Base-by-base conservation (phyloP, 2,888 invertebrate genomes). In the Metopia argyrocephala region DNA sequence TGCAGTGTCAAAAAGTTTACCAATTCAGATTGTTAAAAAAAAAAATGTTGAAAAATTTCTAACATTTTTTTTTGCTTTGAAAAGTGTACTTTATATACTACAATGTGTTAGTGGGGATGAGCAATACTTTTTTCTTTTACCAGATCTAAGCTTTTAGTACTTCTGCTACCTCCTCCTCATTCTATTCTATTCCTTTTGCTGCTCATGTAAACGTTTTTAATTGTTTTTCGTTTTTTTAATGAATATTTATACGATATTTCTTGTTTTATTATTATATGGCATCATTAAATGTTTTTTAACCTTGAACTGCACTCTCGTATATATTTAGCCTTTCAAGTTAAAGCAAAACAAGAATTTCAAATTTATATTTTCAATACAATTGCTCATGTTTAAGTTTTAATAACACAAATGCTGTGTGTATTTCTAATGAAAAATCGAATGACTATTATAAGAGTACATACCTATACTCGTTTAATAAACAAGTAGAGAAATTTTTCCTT, bases 271-370 rank as follows among this genome's bases (percentile, higher is more conserved):
- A 18, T 18, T 48, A 15, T 18, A 48, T 18, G 48, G 20, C 46
- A 46, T 62, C 61, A 62, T 62, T 9, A 21, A 52, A 54, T n/a
- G 20, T 23, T 21, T n/a, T 66, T 66, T 38, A 66, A 52, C 66
- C 66, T 66, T 66, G 66, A 66, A 66, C 66, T 54, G 9, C 31
- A 23, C 21, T 21, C 64, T 50, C 21, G n/a, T 31, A 31, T 50
- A 4, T 4, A 4, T 20, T 27, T 27, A 48, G 15, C 27, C 50
- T 64, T 48, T 61, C 2, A 20, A 12, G 23, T 6, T 5, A 5
- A 23, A 38, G 4, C 1, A 38, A 23, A 20, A 59, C 31, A 38
- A 20, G 1, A 2, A 2, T 31, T 56, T 28, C 6, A 18, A 18
- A 28, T 3, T 28, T 28, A 6, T 21, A 12, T 61, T 38, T 31